phyloP scores from a whole-genome alignment of 2,797 vertebrate genomes.

The Poecilia picta region DNA sequence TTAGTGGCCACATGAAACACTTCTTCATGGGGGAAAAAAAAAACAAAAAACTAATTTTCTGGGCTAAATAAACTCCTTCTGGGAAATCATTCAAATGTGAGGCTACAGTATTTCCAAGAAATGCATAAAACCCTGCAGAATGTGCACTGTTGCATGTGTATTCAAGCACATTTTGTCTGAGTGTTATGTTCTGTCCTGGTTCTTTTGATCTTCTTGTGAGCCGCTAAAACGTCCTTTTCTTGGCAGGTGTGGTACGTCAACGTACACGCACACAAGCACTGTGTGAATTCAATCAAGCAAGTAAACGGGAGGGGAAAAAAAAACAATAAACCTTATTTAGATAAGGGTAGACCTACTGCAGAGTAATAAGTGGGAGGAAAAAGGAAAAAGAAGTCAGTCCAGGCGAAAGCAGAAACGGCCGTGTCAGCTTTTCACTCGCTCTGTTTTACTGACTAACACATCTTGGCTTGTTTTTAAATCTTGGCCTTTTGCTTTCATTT shows the following conservation, averaged over 20 bases:
- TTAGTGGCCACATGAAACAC: conserved; percentile 53
- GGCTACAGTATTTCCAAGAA: conserved; percentile 45
- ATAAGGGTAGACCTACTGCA: conserved; percentile 37
- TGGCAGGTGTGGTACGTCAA: conserved; percentile 42
- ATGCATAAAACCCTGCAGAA: conserved; percentile 37
- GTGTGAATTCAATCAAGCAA: conserved; percentile 27
- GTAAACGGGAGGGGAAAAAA: conserved; percentile 14
- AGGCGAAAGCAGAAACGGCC: conserved; percentile 34
- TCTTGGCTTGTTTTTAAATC: conserved; percentile 51
- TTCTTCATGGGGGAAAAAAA: conserved; percentile 40
- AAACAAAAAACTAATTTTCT: conserved; percentile 35
- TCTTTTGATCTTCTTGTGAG: conserved; percentile 32
- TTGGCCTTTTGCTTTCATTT: conserved; percentile 49
- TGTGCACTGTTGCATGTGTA: conserved; percentile 45
- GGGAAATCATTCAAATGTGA: conserved; percentile 58
- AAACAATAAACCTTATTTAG: conserved; percentile 49
- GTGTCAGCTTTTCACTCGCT: conserved; percentile 58
- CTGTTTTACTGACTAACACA: conserved; percentile 52
- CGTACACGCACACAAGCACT: conserved; percentile 25
- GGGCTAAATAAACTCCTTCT: conserved; percentile 57
- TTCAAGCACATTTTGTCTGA: conserved; percentile 39
- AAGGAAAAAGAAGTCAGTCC: conserved; percentile 33
- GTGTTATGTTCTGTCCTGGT: conserved; percentile 43
- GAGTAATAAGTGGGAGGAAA: conserved; percentile 35
- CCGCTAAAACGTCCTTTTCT: conserved; percentile 35